Evolutionary conservation across 2,888 invertebrate genomes (phyloP), one percentile per base, ranked within the genome.

Genomic region (Pandemis heparana): DNA sequence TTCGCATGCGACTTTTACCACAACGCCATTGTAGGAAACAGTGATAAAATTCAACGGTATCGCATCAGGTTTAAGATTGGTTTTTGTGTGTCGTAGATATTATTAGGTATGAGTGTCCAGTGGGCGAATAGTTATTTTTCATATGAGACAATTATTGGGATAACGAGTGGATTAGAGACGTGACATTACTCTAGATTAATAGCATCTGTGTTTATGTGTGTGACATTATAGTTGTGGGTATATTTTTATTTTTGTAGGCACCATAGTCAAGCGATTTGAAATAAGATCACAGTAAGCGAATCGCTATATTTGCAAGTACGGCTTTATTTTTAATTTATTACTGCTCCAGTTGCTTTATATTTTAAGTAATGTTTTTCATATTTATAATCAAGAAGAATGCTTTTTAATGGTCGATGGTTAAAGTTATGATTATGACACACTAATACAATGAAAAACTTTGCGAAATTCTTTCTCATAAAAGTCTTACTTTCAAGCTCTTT

Each of bases 61-160:
- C 39, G 6, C 4, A 1, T 1, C 10, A 7, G 41, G 5, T 14
- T n/a, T 64, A 69, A 16, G 68, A 63, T n/a, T 16, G 41, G 56
- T 39, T 73, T 69, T 69, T 8, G n/a, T 12, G 38, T 68, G 56
- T 16, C 2, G 23, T 32, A 18, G 14, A 10, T 6, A 63, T 61
- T 68, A 73, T 68, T 18, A 63, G 62, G 63, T 56, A 59, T 23
- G 8, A 64, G 60, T 74, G 74, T 65, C 74, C 74, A 70, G 69
- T 70, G 63, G 63, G 16, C n/a, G 14, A 10, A 51, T 51, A 71
- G 67, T 56, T 67, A 66, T 75, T 68, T 75, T 66, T 67, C 71
- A 70, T 75, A 65, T 65, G 72, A 62, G 67, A 67, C 72, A 72
- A 72, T 72, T 72, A 72, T 67, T 61, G 39, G 48, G 60, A 56